These are phyloP conservation scores for Drosophila sordidula DNA, from an alignment of 2,888 invertebrate species.

Conservation along the genomic window DNA sequence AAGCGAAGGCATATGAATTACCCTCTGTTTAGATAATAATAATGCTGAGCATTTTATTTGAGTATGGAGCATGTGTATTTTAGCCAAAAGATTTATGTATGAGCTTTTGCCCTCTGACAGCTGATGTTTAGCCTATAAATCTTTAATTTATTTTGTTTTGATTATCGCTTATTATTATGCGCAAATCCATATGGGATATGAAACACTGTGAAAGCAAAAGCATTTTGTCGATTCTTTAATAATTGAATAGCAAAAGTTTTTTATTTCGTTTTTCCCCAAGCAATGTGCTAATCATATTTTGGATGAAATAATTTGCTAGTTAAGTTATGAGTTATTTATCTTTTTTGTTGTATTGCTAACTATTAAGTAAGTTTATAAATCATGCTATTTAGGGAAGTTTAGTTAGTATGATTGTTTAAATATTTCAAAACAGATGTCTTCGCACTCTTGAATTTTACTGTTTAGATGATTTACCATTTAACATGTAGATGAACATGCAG, in stretches of 20 bases:
- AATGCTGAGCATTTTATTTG: constrained; percentile 67
- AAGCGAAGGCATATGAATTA: constrained; percentile 61
- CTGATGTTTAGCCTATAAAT: constrained; percentile 72
- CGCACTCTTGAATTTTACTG: too few species aligned
- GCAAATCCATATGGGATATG: constrained; percentile 36
- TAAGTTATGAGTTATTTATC: not conserved
- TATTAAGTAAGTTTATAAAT: not conserved
- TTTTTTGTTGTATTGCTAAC: constrained; percentile 3
- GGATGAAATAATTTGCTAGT: not conserved
- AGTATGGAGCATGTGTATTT: constrained; percentile 38
- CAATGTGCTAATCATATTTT: not conserved
- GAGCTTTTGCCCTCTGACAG: constrained; percentile 55
- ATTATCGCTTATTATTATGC: constrained; percentile 66
- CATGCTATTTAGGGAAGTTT: not conserved
- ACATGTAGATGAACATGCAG: not conserved
- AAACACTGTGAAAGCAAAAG: constrained; percentile 12
- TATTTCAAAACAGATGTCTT: not conserved
- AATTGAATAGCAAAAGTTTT: constrained; percentile 25
- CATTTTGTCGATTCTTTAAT: constrained; percentile 34
- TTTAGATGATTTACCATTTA: constrained; percentile 1
- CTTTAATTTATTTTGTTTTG: constrained; percentile 76
- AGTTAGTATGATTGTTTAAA: not conserved
- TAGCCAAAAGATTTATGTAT: constrained; percentile 60
- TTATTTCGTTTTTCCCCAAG: not conserved
- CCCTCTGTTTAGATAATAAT: constrained; percentile 72